Conservation (phyloP, 2,888 invertebrate genomes). For the Cantharis rustica region DNA sequence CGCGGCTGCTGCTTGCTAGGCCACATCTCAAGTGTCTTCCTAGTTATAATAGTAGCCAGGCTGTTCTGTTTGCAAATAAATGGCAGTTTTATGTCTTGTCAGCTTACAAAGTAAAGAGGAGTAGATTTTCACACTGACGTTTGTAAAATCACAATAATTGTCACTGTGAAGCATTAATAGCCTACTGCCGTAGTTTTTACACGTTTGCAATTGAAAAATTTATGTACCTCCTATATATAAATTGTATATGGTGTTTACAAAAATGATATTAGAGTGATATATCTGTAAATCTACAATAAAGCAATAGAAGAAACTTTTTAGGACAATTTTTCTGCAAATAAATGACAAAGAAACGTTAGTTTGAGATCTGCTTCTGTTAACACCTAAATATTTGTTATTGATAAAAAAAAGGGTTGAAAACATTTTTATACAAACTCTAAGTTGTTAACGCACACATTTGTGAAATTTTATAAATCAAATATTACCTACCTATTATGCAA, state of each 20-base stretch:
- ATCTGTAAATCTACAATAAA: background rate
- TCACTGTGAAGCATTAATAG: conserved; percentile 21
- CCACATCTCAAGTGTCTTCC: conserved; percentile 54
- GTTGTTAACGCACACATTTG: background rate
- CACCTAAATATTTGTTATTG: conserved; percentile 12
- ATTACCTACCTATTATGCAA: background rate
- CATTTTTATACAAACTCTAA: background rate
- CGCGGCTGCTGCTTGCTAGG: conserved; percentile 43
- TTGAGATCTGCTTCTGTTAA: conserved; percentile 28
- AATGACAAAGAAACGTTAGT: conserved; percentile 17
- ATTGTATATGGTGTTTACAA: conserved; percentile 11
- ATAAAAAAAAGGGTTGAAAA: conserved; percentile 6
- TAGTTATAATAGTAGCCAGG: conserved; percentile 44
- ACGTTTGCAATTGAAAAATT: conserved; percentile 25
- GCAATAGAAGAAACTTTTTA: conserved; percentile 3
- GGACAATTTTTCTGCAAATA: background rate
- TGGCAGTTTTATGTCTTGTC: conserved; percentile 38
- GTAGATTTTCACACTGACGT: conserved; percentile 30
- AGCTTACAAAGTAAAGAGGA: conserved; percentile 31
- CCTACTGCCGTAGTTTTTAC: conserved; percentile 28
- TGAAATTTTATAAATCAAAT: background rate
- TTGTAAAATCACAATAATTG: conserved; percentile 22
- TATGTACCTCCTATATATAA: conserved; percentile 9
- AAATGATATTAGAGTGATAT: conserved; percentile 2
- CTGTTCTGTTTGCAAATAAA: conserved; percentile 35